These are phyloP conservation scores for Sylvia borin DNA, from an alignment of 2,797 vertebrate genomes.

Conservation along the genomic window DNA sequence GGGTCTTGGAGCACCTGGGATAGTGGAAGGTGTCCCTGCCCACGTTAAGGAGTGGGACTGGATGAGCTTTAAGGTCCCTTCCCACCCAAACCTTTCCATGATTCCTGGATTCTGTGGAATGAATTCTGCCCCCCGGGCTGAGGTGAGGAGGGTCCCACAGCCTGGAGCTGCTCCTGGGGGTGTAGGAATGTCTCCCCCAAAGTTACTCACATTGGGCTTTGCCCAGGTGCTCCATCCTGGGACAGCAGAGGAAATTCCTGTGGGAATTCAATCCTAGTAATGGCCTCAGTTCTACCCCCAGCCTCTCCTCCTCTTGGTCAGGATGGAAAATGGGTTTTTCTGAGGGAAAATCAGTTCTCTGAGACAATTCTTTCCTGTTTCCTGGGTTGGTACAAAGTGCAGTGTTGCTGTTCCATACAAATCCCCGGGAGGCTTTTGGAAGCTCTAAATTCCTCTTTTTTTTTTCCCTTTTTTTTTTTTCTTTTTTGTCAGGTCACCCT, in stretches of 20 bases:
- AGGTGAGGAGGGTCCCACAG: background rate
- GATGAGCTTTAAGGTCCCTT: background rate
- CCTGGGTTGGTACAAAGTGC: background rate
- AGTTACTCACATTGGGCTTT: rapidly evolving
- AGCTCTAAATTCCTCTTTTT: background rate
- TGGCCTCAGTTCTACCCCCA: background rate
- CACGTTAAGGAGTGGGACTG: background rate
- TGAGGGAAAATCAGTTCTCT: background rate
- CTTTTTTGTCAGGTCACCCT: background rate
- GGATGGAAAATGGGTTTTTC: background rate
- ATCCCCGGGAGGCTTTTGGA: background rate
- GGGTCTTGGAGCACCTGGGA: background rate
- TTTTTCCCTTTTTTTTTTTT: background rate
- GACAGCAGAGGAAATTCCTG: background rate
- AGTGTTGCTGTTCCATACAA: background rate
- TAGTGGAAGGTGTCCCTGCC: background rate
- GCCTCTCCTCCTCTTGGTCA: background rate
- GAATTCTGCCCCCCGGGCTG: background rate
- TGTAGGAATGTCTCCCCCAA: background rate
- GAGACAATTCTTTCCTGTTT: background rate
- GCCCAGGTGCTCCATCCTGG: background rate
- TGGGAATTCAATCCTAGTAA: background rate
- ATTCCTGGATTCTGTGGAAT: background rate
- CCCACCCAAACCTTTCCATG: background rate
- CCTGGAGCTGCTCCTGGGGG: background rate